Conservation (phyloP, 2,113 vertebrate genomes). For the Hippopotamus amphibius region DNA sequence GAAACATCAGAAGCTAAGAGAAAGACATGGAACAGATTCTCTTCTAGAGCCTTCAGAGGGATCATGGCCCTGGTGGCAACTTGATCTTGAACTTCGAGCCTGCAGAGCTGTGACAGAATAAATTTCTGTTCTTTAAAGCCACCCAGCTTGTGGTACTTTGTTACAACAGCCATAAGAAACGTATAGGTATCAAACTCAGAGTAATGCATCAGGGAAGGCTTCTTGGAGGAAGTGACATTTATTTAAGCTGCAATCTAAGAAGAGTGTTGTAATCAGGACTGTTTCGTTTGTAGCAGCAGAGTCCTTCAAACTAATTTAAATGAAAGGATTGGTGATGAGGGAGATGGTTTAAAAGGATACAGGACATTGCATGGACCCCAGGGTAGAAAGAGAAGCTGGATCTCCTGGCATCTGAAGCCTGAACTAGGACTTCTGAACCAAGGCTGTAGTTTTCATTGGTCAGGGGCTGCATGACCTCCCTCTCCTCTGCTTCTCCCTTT, state of each 20-base stretch:
- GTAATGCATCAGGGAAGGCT: neutral
- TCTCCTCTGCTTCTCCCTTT: too few relatives aligned
- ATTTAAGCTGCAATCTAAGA: neutral
- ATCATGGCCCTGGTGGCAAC: neutral
- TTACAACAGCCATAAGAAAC: neutral
- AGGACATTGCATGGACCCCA: too few relatives aligned
- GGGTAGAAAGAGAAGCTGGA: too few relatives aligned
- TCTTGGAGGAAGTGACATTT: neutral
- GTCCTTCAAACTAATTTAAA: too few relatives aligned
- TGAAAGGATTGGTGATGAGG: too few relatives aligned
- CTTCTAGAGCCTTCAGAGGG: neutral
- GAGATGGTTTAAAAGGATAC: too few relatives aligned
- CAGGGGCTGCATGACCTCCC: too few relatives aligned
- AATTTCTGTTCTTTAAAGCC: neutral
- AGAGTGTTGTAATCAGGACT: neutral
- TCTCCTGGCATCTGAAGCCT: too few relatives aligned
- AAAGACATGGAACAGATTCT: neutral
- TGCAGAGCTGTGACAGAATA: neutral
- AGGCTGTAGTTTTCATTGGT: too few relatives aligned
- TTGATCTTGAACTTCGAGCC: neutral
- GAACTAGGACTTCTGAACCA: too few relatives aligned
- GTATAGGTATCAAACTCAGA: neutral
- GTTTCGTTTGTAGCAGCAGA: neutral
- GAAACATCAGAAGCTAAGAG: neutral
- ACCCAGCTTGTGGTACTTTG: neutral